Base-by-base conservation (phyloP, 2,888 invertebrate species). In the Coenonympha glycerion region DNA sequence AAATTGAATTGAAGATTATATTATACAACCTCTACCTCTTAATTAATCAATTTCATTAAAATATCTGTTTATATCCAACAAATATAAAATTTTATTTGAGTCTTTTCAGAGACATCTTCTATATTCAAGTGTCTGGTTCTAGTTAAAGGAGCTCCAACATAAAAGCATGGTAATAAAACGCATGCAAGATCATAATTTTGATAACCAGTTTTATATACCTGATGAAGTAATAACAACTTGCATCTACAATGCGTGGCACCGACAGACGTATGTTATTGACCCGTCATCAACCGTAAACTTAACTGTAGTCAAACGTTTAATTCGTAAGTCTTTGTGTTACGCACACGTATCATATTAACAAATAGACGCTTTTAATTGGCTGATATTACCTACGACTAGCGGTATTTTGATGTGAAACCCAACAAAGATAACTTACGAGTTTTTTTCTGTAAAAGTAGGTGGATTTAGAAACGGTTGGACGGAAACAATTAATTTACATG, bases 271-370 rank as follows among this genome's bases (percentile, higher is more conserved):
- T 65, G 76, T 66, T 67, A 70, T 71, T 71, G 80, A 76, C 79
- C 78, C 68, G 62, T 70, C 76, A 79, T 78, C 70, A 75, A 71
- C 75, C 69, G 76, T 76, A 69, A 71, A 77, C 63, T 55, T 83
- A 84, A 82, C 83, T 75, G 84, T 84, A 75, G 73, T 74, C 70
- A 76, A 76, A 79, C 73, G 76, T 79, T 80, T 79, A 77, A 77
- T 81, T 79, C 76, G 68, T 69, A 65, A 65, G 70, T 69, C 61
- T 66, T 67, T 61, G 61, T 61, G 59, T 67, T 67, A 66, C 63
- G 66, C 71, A 68, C 72, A 72, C 68, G 71, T 76, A 64, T 56
- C 54, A 65, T 72, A 72, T 70, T 65, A 64, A 68, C 60, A 59
- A 68, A 61, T 66, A 58, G 65, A 57, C 56, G 46, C 50, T 50